Percentiles rank a stretch among this genome's conserved stretches.
phyloP scores from a whole-genome alignment of 2,888 invertebrate genomes.

The Labia minor region DNA sequence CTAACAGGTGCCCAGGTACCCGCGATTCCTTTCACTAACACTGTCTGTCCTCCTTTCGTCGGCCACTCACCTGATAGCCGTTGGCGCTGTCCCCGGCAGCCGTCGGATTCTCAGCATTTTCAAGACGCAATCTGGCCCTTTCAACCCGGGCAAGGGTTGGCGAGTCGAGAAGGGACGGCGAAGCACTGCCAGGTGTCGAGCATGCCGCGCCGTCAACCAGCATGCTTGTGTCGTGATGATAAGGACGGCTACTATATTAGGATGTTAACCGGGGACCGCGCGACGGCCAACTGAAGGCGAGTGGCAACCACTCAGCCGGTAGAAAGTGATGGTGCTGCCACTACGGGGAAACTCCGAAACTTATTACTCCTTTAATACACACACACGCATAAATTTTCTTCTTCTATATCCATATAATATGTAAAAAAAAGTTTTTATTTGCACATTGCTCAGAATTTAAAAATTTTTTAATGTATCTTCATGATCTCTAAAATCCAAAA shows the following conservation, averaged over 20 bases:
- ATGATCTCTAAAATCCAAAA: too few species aligned
- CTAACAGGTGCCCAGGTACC: too few species aligned
- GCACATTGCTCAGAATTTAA: too few species aligned
- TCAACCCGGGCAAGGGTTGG: conserved; percentile 49
- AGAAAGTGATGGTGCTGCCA: not conserved
- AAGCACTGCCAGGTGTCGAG: conserved; percentile 24
- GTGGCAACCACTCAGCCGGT: not conserved
- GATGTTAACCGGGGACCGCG: not conserved
- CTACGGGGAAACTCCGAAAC: conserved; percentile 32
- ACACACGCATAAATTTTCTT: too few species aligned
- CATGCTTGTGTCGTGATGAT: conserved; percentile 13
- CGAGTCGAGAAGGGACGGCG: conserved; percentile 46
- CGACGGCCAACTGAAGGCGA: not conserved
- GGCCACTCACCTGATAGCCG: conserved; percentile 21
- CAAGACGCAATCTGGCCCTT: conserved; percentile 38
- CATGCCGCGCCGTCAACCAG: conserved; percentile 22
- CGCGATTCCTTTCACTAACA: not conserved
- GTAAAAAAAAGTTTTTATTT: too few species aligned
- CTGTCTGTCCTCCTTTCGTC: not conserved
- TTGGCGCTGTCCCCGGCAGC: conserved; percentile 17
- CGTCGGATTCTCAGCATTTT: conserved; percentile 20
- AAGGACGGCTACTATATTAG: too few species aligned
- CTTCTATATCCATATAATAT: too few species aligned
- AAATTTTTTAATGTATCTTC: too few species aligned
- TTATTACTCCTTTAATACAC: too few species aligned